A percentile compares a stretch with the other conserved stretches of the same genome.
Evolutionary conservation across 2,888 invertebrate species (phyloP).

Genomic region (Macrophya annulata): DNA sequence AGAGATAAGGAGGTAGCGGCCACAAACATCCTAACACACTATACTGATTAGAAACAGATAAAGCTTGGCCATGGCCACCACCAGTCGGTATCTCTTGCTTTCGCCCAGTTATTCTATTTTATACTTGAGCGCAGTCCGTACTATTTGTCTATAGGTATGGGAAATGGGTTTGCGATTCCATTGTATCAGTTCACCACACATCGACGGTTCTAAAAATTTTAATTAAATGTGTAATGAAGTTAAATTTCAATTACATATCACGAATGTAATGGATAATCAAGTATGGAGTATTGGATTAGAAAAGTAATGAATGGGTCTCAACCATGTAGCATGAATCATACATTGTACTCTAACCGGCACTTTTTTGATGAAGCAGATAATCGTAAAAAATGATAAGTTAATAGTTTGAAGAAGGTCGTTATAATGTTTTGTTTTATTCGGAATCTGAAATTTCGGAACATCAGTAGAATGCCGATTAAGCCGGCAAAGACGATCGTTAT

Average conservation of each 20-base stretch:
- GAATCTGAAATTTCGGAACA: too few relatives aligned
- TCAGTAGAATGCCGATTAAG: too few relatives aligned
- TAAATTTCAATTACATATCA: too few relatives aligned
- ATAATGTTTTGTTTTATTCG: not conserved
- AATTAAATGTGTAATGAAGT: too few relatives aligned
- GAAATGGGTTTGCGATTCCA: not conserved
- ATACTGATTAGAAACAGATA: not conserved
- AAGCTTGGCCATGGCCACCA: not conserved
- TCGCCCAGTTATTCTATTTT: not conserved
- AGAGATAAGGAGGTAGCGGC: not conserved
- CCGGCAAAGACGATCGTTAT: not conserved
- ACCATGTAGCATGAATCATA: too few relatives aligned
- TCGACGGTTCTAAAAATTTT: too few relatives aligned
- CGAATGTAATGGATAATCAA: too few relatives aligned
- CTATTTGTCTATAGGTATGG: not conserved
- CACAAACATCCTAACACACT: not conserved
- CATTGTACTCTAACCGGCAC: not conserved
- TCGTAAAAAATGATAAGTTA: not conserved
- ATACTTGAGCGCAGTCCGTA: not conserved
- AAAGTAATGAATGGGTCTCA: too few relatives aligned
- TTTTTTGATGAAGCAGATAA: not conserved
- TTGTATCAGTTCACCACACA: not conserved
- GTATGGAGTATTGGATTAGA: too few relatives aligned
- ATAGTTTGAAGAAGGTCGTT: not conserved
- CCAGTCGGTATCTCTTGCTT: not conserved